phyloP scores from a whole-genome alignment of 2,113 vertebrate species.

The Clarias batrachus region DNA sequence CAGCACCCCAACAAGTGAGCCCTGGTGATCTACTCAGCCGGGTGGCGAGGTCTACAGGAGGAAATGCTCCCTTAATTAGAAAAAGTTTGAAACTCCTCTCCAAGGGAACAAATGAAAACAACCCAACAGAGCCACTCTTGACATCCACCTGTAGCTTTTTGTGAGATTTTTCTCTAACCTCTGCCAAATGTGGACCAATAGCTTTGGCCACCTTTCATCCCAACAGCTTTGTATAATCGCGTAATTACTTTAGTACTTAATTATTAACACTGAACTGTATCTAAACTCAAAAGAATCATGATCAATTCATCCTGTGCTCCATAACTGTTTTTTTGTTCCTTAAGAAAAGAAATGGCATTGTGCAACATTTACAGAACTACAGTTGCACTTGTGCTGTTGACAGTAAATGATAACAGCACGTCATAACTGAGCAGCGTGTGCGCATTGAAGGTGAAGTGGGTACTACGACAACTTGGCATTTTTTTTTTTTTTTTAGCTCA shows the following conservation, averaged over 20 bases:
- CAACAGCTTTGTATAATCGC: neutral
- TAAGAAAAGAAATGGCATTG: slow-evolving; percentile 2
- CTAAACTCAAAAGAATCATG: neutral
- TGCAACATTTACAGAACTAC: neutral
- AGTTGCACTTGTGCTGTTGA: neutral
- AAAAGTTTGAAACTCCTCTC: neutral
- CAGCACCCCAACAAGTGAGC: neutral
- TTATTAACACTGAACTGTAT: slow-evolving; percentile 5
- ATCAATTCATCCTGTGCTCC: neutral
- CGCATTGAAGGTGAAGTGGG: neutral
- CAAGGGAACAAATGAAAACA: neutral
- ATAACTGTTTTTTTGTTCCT: neutral
- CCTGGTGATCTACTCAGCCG: neutral
- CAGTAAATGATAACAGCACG: neutral
- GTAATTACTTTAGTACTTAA: neutral
- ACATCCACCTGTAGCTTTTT: neutral
- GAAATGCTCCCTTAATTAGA: neutral
- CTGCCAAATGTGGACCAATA: neutral
- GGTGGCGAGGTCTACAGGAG: neutral
- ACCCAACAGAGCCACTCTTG: neutral
- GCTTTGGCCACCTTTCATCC: neutral
- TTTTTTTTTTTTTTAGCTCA: neutral
- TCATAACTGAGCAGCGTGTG: neutral
- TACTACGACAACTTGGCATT: neutral
- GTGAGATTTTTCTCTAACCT: neutral